Evolutionary conservation across 2,888 invertebrate genomes (phyloP), one percentile per base, ranked within the genome.

Genomic region (Julus scanicus): DNA sequence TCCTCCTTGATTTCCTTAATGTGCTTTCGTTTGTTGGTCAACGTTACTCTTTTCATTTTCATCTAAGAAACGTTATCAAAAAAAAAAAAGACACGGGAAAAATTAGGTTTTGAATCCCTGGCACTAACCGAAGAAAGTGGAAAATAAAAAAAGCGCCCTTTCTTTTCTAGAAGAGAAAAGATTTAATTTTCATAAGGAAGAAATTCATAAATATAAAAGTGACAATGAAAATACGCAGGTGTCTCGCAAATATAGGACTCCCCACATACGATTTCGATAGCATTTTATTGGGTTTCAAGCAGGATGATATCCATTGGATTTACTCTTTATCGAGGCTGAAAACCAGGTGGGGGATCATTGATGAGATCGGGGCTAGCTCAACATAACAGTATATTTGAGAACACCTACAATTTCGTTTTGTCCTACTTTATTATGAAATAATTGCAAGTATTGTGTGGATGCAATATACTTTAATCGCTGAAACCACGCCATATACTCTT

Each of bases 1-100:
- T 71, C 71, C 71, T 71, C 71, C 71, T 71, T 71, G 29, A 71
- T 71, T 71, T 71, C 71, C 71, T 71, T 71, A 71, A 71, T 71
- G 20, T 20, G 71, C 71, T 71, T 71, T 71, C 71, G 71, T 71
- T 71, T 71, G 29, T 71, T 71, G 71, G 71, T 71, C 71, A 71
- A 17, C 63, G 57, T 17, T 57, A 6, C 4, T 63, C 63, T 63
- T 63, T 63, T 63, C 63, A 71, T 29, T 71, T 71, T 71, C 9
- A 29, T 29, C 71, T 20, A 71, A n/a, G 63, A n/a, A 63, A 71
- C 71, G 29, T 71, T 71, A 15, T 71, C 9, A 71, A 71, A 29
- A 71, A 29, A 71, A 71, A 29, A 71, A 71, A n/a, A 71, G 1
- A 17, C n/a, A 63, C n/a, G 20, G 29, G 71, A 9, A 29, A 71